A percentile compares a stretch with the other conserved stretches of the same genome.
Conservation (phyloP, 2,113 vertebrate species). For the Lampris incognitus region DNA sequence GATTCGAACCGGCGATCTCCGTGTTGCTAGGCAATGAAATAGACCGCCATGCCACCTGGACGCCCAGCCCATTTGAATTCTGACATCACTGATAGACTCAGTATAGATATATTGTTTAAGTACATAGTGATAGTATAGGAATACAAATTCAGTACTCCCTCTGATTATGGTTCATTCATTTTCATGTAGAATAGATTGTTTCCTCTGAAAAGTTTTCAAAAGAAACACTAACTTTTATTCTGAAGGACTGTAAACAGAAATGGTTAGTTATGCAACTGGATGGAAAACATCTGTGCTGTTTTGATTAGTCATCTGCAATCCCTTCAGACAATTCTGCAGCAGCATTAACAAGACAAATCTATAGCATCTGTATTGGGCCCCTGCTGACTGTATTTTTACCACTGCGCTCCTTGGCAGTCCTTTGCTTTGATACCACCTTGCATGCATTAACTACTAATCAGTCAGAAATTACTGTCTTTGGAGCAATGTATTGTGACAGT, state of each 20-base stretch:
- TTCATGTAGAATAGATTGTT: constrained; percentile 14
- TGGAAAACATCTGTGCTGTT: constrained; percentile 43
- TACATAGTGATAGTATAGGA: neutral
- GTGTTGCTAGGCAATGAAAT: too few species aligned
- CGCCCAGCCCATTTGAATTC: too few species aligned
- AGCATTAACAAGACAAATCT: constrained; percentile 78
- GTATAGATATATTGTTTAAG: neutral
- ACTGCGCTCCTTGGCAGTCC: constrained; percentile 64
- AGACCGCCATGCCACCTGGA: too few species aligned
- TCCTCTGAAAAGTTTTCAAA: constrained; percentile 11
- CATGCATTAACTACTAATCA: constrained; percentile 76
- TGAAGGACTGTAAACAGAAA: constrained; percentile 46
- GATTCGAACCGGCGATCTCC: too few species aligned
- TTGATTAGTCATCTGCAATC: constrained; percentile 69
- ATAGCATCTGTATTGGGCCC: constrained; percentile 76
- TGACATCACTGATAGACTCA: neutral
- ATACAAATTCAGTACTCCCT: neutral
- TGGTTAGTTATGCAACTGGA: constrained; percentile 30
- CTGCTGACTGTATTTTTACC: constrained; percentile 69
- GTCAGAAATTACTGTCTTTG: constrained; percentile 55
- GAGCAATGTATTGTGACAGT: constrained; percentile 57
- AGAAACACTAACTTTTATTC: constrained; percentile 20
- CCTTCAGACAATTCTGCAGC: constrained; percentile 71
- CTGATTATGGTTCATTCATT: neutral
- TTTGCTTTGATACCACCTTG: constrained; percentile 71